A percentile compares a stretch with the other conserved stretches of the same genome.
phyloP scores from a whole-genome alignment of 2,888 invertebrate genomes.

The Microdon myrmicae region DNA sequence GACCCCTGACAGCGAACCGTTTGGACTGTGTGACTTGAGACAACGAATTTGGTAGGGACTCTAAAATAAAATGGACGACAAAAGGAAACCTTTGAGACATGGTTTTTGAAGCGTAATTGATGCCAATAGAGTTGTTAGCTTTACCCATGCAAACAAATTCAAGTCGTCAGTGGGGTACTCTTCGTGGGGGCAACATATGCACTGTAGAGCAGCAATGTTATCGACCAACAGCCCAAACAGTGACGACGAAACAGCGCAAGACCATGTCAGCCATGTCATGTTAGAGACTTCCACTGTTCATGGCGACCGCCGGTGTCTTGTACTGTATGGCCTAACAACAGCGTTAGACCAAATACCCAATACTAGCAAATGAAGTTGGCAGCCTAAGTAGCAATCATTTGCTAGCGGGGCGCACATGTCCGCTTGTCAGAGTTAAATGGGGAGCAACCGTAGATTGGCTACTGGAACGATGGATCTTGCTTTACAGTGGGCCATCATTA shows the following conservation, averaged over 20 bases:
- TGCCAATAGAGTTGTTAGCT: conserved; percentile 52
- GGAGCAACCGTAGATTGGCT: conserved; percentile 19
- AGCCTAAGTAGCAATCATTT: conserved; percentile 27
- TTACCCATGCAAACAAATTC: conserved; percentile 29
- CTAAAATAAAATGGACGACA: conserved; percentile 3
- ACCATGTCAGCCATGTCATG: conserved; percentile 49
- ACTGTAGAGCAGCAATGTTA: conserved; percentile 37
- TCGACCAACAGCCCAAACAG: conserved; percentile 2
- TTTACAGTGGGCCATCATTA: too few relatives aligned
- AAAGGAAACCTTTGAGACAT: conserved; percentile 14
- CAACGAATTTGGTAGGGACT: conserved; percentile 7
- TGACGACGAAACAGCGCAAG: conserved; percentile 23
- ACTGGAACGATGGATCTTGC: conserved; percentile 7
- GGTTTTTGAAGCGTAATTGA: conserved; percentile 42
- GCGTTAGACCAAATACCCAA: conserved; percentile 29
- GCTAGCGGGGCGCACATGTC: too few relatives aligned
- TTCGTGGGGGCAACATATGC: too few relatives aligned
- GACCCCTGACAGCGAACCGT: too few relatives aligned
- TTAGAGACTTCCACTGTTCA: conserved; percentile 42
- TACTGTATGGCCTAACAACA: conserved; percentile 50
- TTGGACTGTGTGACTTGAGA: too few relatives aligned
- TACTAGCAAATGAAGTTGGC: conserved; percentile 46
- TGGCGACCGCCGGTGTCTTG: too few relatives aligned
- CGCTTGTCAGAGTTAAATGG: conserved; percentile 36
- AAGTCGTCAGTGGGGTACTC: conserved; percentile 29